Conservation (phyloP, 2,888 invertebrate species). For the Monopis laevigella region DNA sequence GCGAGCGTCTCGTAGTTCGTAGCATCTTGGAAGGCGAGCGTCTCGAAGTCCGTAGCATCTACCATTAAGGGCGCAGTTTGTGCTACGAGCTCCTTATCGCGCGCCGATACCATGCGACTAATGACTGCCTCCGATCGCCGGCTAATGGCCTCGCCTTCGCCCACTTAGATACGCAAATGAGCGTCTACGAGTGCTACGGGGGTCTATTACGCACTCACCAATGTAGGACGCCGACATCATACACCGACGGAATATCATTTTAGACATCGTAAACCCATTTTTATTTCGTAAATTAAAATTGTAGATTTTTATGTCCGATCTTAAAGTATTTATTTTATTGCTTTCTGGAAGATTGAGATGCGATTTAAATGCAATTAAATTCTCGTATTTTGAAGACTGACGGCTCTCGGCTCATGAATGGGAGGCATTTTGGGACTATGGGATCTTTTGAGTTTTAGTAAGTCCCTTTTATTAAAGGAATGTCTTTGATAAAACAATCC, state of each 20-base stretch:
- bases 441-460: too few relatives aligned
- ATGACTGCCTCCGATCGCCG: constrained; percentile 59
- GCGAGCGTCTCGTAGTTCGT: not conserved
- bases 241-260: not conserved
- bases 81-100: constrained; percentile 47
- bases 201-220: constrained; percentile 3
- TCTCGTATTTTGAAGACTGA: not conserved
- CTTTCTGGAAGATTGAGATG: too few relatives aligned
- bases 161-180: constrained; percentile 68
- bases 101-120: constrained; percentile 47
- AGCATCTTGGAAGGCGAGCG: not conserved
- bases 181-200: constrained; percentile 39
- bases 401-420: too few relatives aligned
- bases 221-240: not conserved
- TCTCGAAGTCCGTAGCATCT: not conserved
- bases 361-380: not conserved
- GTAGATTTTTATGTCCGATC: constrained; percentile 5
- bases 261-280: constrained; percentile 7
- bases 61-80: constrained; percentile 7
- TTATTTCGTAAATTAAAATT: constrained; percentile 12
- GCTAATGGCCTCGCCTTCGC: constrained; percentile 59
- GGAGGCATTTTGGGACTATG: too few relatives aligned
- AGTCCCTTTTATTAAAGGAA: too few relatives aligned
- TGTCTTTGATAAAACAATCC: too few relatives aligned
- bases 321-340: constrained; percentile 1